These are phyloP conservation scores for Sapajus apella DNA, from an alignment of 2,113 vertebrate genomes.

Conservation along the genomic window DNA sequence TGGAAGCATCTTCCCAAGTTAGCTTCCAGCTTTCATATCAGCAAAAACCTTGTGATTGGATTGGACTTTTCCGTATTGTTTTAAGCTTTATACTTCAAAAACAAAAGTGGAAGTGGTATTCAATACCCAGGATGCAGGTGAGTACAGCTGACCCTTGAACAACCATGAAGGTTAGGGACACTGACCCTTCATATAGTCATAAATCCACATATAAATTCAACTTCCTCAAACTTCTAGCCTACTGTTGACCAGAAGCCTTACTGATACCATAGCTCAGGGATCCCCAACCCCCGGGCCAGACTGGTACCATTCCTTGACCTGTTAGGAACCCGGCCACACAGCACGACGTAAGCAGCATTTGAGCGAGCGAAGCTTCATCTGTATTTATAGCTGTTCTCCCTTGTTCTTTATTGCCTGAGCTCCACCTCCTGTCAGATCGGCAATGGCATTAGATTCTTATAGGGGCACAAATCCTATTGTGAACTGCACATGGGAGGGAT, in stretches of 20 bases:
- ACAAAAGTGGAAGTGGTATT: background rate
- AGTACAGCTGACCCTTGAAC: background rate
- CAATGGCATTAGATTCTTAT: no score
- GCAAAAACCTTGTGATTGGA: background rate
- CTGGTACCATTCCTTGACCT: no score
- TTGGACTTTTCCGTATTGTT: accelerated
- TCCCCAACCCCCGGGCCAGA: no score
- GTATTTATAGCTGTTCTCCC: no score
- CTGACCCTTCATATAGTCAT: background rate
- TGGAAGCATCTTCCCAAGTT: background rate
- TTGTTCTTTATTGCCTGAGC: no score
- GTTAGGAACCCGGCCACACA: no score
- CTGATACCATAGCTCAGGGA: background rate
- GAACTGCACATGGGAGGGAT: no score
- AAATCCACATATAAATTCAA: background rate
- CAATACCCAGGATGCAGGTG: background rate
- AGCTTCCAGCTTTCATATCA: background rate
- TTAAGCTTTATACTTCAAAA: background rate
- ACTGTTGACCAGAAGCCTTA: background rate
- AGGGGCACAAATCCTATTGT: no score
- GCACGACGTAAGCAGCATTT: no score
- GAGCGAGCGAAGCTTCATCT: no score
- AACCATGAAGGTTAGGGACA: background rate
- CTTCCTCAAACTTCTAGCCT: background rate
- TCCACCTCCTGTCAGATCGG: no score